These are phyloP conservation scores for Sterna hirundo DNA, from an alignment of 2,113 vertebrate species.

Conservation along the genomic window DNA sequence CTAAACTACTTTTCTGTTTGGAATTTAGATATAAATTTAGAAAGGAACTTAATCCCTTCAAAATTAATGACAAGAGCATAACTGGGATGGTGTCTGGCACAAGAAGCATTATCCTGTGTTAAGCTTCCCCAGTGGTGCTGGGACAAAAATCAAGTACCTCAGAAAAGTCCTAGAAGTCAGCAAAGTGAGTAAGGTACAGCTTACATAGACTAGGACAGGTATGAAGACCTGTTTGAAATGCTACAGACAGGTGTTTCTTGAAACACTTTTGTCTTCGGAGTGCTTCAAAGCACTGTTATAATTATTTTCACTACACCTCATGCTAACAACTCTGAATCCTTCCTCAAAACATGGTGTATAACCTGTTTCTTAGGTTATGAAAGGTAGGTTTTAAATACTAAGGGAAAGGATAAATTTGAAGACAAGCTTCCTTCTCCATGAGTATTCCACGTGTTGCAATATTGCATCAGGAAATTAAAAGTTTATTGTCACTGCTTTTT, in stretches of 20 bases:
- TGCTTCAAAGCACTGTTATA: neutral
- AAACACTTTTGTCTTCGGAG: neutral
- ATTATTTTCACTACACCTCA: neutral
- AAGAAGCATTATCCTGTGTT: neutral
- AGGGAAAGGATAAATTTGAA: neutral
- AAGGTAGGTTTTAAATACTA: neutral
- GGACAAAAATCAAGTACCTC: neutral
- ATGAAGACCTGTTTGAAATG: neutral
- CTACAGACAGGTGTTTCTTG: neutral
- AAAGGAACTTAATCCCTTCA: neutral
- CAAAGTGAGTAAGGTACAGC: neutral
- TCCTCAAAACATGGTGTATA: neutral
- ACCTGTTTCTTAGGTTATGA: neutral
- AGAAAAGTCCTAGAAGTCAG: neutral
- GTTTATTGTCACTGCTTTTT: neutral
- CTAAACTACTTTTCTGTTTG: neutral
- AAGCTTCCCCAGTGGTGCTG: rapidly evolving
- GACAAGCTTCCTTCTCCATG: neutral
- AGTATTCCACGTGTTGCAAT: neutral
- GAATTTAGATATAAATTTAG: neutral
- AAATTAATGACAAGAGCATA: neutral
- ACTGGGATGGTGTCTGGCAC: neutral
- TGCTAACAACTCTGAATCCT: neutral
- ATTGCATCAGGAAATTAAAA: neutral
- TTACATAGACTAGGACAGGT: neutral